Evolutionary conservation across 2,113 vertebrate genomes (phyloP).

Genomic region (Todiramphus saurophagus): DNA sequence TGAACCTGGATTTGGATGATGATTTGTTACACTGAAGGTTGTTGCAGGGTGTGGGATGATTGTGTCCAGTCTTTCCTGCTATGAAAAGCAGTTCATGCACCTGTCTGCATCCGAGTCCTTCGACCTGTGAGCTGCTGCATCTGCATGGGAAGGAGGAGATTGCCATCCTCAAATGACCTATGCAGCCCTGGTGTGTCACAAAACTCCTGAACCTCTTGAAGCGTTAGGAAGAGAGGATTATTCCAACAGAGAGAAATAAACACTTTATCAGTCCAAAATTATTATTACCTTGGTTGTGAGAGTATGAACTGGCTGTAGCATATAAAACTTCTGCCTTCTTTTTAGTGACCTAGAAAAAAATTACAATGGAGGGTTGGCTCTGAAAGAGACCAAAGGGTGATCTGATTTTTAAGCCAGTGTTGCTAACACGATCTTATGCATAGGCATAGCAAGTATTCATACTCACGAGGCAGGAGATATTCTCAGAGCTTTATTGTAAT

Average conservation of each 20-base stretch:
- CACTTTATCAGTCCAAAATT: not conserved
- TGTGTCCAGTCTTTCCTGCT: not conserved
- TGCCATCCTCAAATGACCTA: not conserved
- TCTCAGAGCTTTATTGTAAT: not conserved
- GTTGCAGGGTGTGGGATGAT: not conserved
- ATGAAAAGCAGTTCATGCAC: not conserved
- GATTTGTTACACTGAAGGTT: not conserved
- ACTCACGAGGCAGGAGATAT: not conserved
- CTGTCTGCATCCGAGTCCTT: not conserved
- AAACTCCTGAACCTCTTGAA: not conserved
- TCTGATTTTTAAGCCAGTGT: not conserved
- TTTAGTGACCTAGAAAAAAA: not conserved
- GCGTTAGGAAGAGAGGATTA: not conserved
- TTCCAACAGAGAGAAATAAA: not conserved
- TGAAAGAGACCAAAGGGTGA: not conserved
- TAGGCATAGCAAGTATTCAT: not conserved
- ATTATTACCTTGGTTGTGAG: not conserved
- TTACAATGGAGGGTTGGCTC: not conserved
- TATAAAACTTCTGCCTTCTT: not conserved
- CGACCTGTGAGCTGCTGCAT: not conserved
- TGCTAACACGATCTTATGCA: not conserved
- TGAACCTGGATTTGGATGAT: not conserved
- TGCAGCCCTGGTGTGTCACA: not conserved
- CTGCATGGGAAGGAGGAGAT: not conserved
- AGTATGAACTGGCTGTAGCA: not conserved